Evolutionary conservation across 2,797 vertebrate species (phyloP).

Genomic region (Capromys pilorides): DNA sequence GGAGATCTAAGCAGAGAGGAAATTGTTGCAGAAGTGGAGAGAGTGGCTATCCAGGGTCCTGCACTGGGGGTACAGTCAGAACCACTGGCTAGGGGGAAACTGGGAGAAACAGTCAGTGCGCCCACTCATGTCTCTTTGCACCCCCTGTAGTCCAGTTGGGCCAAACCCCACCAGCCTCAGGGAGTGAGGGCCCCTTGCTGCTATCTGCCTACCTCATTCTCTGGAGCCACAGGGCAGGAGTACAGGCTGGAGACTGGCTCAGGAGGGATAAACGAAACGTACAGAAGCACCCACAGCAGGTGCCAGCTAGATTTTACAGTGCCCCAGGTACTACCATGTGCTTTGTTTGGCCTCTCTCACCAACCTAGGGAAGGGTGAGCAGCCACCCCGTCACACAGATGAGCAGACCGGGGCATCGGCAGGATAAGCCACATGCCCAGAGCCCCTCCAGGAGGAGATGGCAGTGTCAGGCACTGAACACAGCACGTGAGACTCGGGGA

Average conservation of each 20-base stretch:
- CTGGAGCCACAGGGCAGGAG: neutral
- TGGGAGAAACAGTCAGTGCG: neutral
- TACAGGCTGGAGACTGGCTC: neutral
- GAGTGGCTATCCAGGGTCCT: neutral
- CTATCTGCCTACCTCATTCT: accelerated
- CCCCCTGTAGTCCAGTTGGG: neutral
- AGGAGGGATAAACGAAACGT: accelerated
- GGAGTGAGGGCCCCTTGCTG: neutral
- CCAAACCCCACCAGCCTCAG: neutral
- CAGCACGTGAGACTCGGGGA: neutral
- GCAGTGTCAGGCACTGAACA: neutral
- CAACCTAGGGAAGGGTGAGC: neutral
- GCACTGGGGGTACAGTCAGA: accelerated
- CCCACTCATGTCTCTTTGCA: accelerated
- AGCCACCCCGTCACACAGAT: neutral
- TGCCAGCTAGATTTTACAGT: neutral
- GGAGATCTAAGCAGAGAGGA: neutral
- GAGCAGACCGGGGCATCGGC: neutral
- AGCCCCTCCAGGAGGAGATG: neutral
- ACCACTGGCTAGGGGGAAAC: neutral
- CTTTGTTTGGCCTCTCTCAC: neutral
- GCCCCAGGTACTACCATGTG: no score
- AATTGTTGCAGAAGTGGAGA: accelerated
- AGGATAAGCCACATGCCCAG: accelerated
- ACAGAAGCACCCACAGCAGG: neutral